These are phyloP conservation scores for Bothrops jararaca DNA, from an alignment of 2,113 vertebrate genomes.

Conservation along the genomic window DNA sequence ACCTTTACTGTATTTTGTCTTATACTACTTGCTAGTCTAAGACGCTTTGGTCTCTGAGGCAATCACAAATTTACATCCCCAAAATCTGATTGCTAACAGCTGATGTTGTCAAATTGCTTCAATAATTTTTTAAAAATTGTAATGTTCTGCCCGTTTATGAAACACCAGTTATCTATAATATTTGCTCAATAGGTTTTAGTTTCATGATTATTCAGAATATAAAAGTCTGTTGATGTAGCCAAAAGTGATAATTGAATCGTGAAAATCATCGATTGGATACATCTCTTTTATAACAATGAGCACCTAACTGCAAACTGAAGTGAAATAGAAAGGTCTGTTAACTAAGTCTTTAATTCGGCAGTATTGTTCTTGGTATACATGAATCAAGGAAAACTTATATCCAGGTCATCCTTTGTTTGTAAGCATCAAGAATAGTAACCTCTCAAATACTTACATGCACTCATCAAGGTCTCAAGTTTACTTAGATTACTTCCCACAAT, in stretches of 20 bases:
- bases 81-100: neutral
- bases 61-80: neutral
- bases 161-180: neutral
- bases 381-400: constrained; percentile 61
- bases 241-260: neutral
- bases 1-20: neutral
- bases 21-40: too few relatives aligned
- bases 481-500: constrained; percentile 54
- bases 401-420: constrained; percentile 62
- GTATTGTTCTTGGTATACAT: constrained; percentile 50
- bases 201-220: neutral
- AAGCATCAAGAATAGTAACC: constrained; percentile 60
- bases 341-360: constrained; percentile 37
- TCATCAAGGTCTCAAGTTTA: constrained; percentile 48
- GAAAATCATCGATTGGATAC: neutral
- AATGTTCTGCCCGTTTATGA: neutral
- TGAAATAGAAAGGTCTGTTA: neutral
- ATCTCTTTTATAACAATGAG: neutral
- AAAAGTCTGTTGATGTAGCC: neutral
- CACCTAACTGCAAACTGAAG: neutral
- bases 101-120: neutral
- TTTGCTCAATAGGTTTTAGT: neutral
- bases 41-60: neutral
- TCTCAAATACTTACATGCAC: constrained; percentile 50
- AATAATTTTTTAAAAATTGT: neutral